Evolutionary conservation across 1,140 invertebrate genomes (phyloP), one percentile per base, ranked within the genome.

Genomic region (Cherax destructor): DNA sequence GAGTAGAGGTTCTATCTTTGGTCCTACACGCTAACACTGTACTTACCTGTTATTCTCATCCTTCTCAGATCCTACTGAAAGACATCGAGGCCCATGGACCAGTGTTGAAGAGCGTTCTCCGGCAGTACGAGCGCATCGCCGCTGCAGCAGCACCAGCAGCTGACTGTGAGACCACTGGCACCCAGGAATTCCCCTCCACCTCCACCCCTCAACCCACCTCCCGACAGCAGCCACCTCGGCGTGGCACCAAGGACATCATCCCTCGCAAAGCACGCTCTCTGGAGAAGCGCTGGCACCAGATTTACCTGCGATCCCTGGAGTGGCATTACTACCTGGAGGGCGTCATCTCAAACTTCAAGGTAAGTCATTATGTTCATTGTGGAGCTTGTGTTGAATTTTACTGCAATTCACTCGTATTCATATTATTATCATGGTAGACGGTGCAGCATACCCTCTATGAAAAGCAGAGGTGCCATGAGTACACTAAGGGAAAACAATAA

Each of bases 241-340:
- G 94, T 11, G 92, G 93, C 65, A 94, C 93, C 69, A 94, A 80
- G 61, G 83, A 80, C 83, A 83, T 88, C 59, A 92, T 95, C 50
- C 93, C 94, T 49, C 91, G 94, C 24, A 94, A 94, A 93, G 95
- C 95, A 91, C 94, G 94, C 84, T 96, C 96, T 52, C 95, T 98
- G 77, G 97, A 98, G 94, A 95, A 97, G 77, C 96, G 97, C 93
- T 98, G 97, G 97, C 97, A 98, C 94, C 96, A 97, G 91, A 95
- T 98, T 88, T 98, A 97, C 95, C 95, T 99, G 93, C 95, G 97
- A 92, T 97, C 97, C 41, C 95, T 98, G 93, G 98, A 99, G 96
- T 97, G 98, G 96, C 97, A 98, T 95, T 97, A 97, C 94, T 96
- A 97, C 94, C 95, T 98, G 92, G 97, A 97, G 94, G 95, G 96